Base-by-base conservation (phyloP, 2,797 vertebrate genomes). In the Tapirus indicus region DNA sequence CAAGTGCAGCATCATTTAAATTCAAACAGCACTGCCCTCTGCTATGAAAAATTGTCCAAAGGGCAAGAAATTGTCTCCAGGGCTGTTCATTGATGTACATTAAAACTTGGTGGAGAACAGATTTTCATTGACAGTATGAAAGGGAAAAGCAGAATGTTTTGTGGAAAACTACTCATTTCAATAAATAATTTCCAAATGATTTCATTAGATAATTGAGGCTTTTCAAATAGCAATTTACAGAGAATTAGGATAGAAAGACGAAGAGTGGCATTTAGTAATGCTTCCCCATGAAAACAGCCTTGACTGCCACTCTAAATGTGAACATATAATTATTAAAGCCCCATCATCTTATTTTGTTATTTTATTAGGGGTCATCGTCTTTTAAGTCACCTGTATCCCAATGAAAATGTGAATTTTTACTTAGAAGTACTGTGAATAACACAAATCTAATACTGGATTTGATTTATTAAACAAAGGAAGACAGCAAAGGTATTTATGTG, bases 141-240 rank as follows among this genome's bases (percentile, higher is more conserved):
- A 98, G 96, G 35, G 47, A 97, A 95, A 96, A 92, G 23, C 60
- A 94, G 84, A 96, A 38, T 44, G 44, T 89, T 97, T 96, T 93
- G 77, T 95, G 10, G 35, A 90, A 97, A 94, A 92, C 54, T 96
- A 80, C 1, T 84, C 35, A 95, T 96, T 98, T 98, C n/a, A 96
- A 97, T 97, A 96, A 98, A 96, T 72, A 97, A 97, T 95, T 98
- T 97, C 71, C 79, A 96, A 68, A 66, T 98, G 69, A 98, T 97
- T 98, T 98, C 58, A 96, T 96, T 96, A 96, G 90, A 93, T 97
- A 97, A 98, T 94, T 88, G 96, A 74, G 91, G 84, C 14, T 91
- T 97, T 98, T 93, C 95, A 97, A 17, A 12, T 77, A 94, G 62
- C 5, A 95, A 58, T 90, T 97, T 95, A 95, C 10, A 97, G 93